A percentile compares a stretch with the other conserved stretches of the same genome.
phyloP scores from a whole-genome alignment of 2,797 vertebrate genomes.

The Buphagus erythrorhynchus region DNA sequence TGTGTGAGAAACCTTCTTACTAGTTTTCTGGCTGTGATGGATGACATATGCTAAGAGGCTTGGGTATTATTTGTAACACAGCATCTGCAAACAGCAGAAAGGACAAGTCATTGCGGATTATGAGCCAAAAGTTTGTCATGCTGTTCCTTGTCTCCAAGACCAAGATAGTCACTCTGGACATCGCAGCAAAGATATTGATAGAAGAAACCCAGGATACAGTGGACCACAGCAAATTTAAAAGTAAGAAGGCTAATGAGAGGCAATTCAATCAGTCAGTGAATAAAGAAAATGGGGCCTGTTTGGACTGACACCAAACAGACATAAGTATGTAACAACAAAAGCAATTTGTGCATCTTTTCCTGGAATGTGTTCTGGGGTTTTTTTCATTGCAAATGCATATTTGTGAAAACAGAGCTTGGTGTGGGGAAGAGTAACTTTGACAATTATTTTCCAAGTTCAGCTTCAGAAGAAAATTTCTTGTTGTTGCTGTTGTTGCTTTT shows the following conservation, averaged over 20 bases:
- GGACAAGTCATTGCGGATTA: constrained; percentile 94
- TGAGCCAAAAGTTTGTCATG: constrained; percentile 98
- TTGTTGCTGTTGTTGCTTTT: not conserved
- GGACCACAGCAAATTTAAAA: constrained; percentile 96
- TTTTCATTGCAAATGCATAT: not conserved
- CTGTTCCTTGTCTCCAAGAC: constrained; percentile 93
- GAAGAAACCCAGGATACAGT: constrained; percentile 89
- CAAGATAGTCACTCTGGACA: constrained; percentile 89
- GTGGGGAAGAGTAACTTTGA: not conserved
- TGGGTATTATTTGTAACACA: constrained; percentile 67
- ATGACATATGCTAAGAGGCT: constrained; percentile 49
- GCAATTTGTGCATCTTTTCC: not conserved
- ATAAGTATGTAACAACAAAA: not conserved
- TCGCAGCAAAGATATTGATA: constrained; percentile 92
- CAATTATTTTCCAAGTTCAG: not conserved
- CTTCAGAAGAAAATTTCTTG: not conserved
- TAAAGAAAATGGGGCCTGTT: not conserved
- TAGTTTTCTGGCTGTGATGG: constrained; percentile 35
- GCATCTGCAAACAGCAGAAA: constrained; percentile 89
- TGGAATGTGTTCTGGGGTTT: not conserved
- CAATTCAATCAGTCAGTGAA: not conserved
- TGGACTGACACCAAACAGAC: not conserved
- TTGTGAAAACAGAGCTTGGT: not conserved
- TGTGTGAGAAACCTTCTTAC: constrained; percentile 12
- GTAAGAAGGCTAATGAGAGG: constrained; percentile 76